phyloP scores from a whole-genome alignment of 1,140 invertebrate species.

The Halotydeus destructor region DNA sequence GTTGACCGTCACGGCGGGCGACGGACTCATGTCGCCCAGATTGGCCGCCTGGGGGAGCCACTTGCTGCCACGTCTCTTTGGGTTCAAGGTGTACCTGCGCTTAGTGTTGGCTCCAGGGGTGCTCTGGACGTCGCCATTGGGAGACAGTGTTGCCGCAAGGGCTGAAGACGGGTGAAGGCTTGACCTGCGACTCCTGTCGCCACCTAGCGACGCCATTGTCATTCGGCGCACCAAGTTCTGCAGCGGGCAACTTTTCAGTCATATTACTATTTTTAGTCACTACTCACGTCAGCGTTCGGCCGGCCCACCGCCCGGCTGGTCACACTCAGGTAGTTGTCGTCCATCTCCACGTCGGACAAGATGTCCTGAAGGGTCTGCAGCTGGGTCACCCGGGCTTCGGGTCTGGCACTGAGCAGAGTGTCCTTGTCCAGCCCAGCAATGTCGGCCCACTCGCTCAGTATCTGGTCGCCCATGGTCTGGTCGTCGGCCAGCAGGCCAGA shows the following conservation, averaged over 20 bases:
- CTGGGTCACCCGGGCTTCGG: slow-evolving; percentile 16
- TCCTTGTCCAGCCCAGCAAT: slow-evolving; percentile 17
- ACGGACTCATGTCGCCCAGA: background rate
- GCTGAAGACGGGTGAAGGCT: too few species aligned
- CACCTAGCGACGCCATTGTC: background rate
- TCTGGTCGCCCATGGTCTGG: slow-evolving; percentile 15
- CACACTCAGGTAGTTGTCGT: slow-evolving; percentile 3
- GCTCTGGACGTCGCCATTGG: background rate
- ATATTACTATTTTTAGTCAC: background rate
- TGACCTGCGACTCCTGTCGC: background rate
- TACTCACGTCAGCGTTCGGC: slow-evolving; percentile 1
- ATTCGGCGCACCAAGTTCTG: background rate
- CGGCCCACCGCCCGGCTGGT: slow-evolving; percentile 1
- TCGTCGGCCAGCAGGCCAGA: slow-evolving; percentile 18
- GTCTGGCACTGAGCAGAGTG: slow-evolving; percentile 14
- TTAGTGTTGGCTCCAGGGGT: background rate
- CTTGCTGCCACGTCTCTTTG: background rate
- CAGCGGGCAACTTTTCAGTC: background rate
- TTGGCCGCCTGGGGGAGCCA: background rate
- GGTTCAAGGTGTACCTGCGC: background rate
- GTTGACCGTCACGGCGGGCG: background rate
- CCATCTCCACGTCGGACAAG: slow-evolving; percentile 9
- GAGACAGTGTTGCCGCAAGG: too few species aligned
- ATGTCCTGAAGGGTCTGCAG: slow-evolving; percentile 19
- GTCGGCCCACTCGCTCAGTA: slow-evolving; percentile 18